These are phyloP conservation scores for Acanthiza pusilla DNA, from an alignment of 2,797 vertebrate genomes.

Conservation along the genomic window DNA sequence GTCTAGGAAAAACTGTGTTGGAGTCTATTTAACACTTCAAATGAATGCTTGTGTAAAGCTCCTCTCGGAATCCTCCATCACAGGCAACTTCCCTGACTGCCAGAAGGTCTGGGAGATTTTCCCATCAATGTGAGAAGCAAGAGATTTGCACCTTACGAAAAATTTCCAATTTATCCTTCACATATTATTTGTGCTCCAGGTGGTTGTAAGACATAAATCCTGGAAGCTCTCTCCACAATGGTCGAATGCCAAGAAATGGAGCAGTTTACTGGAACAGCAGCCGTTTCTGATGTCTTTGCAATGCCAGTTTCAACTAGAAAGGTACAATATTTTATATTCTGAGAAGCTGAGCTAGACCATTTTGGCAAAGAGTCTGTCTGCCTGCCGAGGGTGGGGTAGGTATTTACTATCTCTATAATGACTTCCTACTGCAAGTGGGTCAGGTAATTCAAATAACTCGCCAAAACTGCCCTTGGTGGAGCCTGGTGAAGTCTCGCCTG, in stretches of 20 bases:
- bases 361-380: conserved; percentile 49
- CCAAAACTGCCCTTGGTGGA: conserved; percentile 36
- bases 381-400: conserved; percentile 30
- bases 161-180: background rate
- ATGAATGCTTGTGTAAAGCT: background rate
- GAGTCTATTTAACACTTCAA: background rate
- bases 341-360: background rate
- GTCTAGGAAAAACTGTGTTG: background rate
- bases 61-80: background rate
- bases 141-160: conserved; percentile 1
- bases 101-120: background rate
- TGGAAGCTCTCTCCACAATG: background rate
- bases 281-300: conserved; percentile 11
- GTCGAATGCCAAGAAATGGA: conserved; percentile 3
- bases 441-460: conserved; percentile 23
- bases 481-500: conserved; percentile 50
- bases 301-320: conserved; percentile 8
- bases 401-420: conserved; percentile 51
- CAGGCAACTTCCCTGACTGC: background rate
- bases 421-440: conserved; percentile 58
- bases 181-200: background rate
- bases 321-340: conserved; percentile 15
- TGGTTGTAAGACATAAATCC: conserved; percentile 34
- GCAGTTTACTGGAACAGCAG: conserved; percentile 45
- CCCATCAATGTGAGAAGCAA: background rate